These are phyloP conservation scores for Drosophila busckii DNA, from an alignment of 1,140 invertebrate genomes.

Conservation along the genomic window DNA sequence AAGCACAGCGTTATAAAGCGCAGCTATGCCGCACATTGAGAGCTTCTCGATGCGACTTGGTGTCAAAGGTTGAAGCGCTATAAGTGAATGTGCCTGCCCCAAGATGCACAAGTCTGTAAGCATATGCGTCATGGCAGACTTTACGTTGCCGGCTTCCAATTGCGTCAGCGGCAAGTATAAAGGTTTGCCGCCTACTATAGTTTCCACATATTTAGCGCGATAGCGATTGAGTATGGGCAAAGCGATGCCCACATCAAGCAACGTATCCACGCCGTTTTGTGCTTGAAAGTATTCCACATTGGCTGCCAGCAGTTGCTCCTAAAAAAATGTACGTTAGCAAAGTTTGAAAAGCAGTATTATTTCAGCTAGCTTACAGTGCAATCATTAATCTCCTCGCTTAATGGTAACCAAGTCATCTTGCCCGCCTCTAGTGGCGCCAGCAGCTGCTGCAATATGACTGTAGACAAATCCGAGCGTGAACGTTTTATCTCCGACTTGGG, in stretches of 20 bases:
- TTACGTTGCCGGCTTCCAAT: conserved; percentile 62
- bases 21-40: conserved; percentile 86
- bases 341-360: neutral
- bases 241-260: conserved; percentile 62
- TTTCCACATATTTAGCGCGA: conserved; percentile 65
- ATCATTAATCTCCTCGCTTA: conserved; percentile 70
- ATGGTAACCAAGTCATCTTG: conserved; percentile 73
- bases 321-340: neutral
- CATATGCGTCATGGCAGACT: conserved; percentile 81
- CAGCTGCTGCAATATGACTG: conserved; percentile 84
- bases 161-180: conserved; percentile 69
- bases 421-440: conserved; percentile 81
- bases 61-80: conserved; percentile 89
- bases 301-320: conserved; percentile 81
- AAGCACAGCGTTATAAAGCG: conserved; percentile 88
- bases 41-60: conserved; percentile 89
- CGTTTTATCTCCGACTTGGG: conserved; percentile 81
- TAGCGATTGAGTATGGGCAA: conserved; percentile 72
- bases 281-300: conserved; percentile 81
- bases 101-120: conserved; percentile 91
- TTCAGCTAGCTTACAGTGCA: conserved; percentile 67
- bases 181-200: conserved; percentile 54
- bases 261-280: conserved; percentile 66
- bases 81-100: conserved; percentile 89
- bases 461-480: conserved; percentile 82